phyloP scores from a whole-genome alignment of 23 tunicate species.

The Pegea sp. region DNA sequence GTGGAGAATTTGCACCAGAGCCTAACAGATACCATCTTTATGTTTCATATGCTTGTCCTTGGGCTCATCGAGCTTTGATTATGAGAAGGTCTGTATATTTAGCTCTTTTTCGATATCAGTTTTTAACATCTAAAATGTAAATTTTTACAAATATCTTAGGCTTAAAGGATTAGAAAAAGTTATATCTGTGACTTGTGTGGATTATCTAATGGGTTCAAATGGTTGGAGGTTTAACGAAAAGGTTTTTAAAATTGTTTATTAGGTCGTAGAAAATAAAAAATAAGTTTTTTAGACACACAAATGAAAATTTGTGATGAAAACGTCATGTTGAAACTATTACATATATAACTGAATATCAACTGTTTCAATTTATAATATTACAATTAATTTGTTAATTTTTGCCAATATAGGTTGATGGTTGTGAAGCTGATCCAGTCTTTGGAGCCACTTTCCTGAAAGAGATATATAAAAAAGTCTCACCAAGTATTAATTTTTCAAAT shows the following conservation, averaged over 20 bases:
- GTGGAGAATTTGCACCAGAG: slow-evolving; percentile 46
- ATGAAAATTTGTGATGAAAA: too few species aligned
- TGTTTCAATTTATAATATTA: too few species aligned
- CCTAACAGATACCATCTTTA: slow-evolving; percentile 60
- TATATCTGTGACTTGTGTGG: slow-evolving; percentile 56
- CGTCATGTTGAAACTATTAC: too few species aligned
- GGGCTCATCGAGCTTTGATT: slow-evolving; percentile 72
- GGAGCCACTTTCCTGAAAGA: slow-evolving; percentile 41
- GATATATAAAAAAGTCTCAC: slow-evolving; percentile 33
- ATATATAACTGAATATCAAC: too few species aligned
- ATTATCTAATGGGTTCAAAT: slow-evolving; percentile 41
- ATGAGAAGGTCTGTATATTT: slow-evolving; percentile 12
- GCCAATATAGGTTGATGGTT: slow-evolving; percentile 5
- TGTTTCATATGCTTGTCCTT: slow-evolving; percentile 82
- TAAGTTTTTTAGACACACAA: too few species aligned
- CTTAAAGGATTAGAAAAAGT: slow-evolving; percentile 64
- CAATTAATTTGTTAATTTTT: too few species aligned
- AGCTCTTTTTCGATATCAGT: not conserved
- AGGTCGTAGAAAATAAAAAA: too few species aligned
- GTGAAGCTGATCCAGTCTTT: slow-evolving; percentile 44
- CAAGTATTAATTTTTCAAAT: slow-evolving; percentile 4
- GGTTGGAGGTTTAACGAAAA: slow-evolving; percentile 81
- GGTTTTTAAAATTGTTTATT: slow-evolving; percentile 4
- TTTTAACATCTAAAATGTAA: not conserved
- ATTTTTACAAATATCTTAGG: slow-evolving; percentile 6